phyloP scores from a whole-genome alignment of 2,113 vertebrate genomes.

The Pelusios castaneus region DNA sequence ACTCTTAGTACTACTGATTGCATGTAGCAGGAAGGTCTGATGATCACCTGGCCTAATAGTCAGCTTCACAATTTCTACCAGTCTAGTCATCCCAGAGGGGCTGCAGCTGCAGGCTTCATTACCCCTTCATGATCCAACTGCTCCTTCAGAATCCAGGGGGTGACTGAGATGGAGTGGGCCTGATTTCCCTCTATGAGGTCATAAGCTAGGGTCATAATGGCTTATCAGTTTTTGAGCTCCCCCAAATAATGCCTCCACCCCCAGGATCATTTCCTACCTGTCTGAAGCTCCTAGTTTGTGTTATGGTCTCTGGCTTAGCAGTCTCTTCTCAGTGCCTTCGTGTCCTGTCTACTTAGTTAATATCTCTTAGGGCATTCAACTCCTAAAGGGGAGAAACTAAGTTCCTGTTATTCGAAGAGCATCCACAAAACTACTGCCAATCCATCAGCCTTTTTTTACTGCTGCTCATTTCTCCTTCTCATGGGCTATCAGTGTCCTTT shows the following conservation, averaged over 20 bases:
- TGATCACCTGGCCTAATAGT: not conserved
- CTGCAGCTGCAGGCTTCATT: not conserved
- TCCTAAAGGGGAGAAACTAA: not conserved
- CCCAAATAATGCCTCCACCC: not conserved
- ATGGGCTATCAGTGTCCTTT: not conserved
- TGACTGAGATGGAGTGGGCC: not conserved
- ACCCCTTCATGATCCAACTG: not conserved
- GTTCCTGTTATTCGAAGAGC: not conserved
- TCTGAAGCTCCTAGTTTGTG: not conserved
- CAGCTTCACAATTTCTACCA: not conserved
- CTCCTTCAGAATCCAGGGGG: not conserved
- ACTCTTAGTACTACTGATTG: not conserved
- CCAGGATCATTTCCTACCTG: not conserved
- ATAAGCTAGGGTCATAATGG: not conserved
- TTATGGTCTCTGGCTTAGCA: too few species aligned
- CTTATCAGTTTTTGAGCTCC: not conserved
- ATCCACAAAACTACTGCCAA: not conserved
- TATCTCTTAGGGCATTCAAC: not conserved
- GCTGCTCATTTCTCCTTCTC: not conserved
- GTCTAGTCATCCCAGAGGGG: not conserved
- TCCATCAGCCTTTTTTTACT: not conserved
- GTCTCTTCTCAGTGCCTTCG: not conserved
- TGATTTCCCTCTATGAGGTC: not conserved
- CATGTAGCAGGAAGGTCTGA: not conserved
- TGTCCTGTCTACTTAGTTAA: not conserved